Evolutionary conservation across 2,888 invertebrate species (phyloP), one percentile per base, ranked within the genome.

Genomic region (Polietes domitor): DNA sequence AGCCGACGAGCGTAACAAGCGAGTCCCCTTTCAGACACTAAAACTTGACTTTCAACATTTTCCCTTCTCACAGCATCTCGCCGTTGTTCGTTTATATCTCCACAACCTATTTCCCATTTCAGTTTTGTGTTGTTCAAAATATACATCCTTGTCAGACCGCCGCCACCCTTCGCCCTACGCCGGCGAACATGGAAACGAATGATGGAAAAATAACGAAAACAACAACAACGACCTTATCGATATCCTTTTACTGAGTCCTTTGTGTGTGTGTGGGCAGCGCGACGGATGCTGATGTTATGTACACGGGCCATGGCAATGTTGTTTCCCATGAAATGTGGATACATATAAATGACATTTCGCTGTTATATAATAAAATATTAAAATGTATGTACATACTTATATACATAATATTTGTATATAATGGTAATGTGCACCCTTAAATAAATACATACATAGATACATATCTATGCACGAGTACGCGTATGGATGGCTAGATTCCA

Each of bases 321-420:
- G 1, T 53, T 10, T 37, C 21, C 53, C 10, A 53, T 21, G 21
- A 17, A n/a, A 3, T 10, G 53, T 21, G 21, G 4, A 53, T 53
- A 21, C 19, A 50, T 50, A 50, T 63, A 65, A 65, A n/a, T 58
- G 37, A 12, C 12, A 21, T 37, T 65, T 65, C 21, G 6, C 10
- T 4, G 65, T 65, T 65, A 37, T 12, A 41, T 37, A 65, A 65
- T 32, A 63, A n/a, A n/a, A n/a, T n/a, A n/a, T n/a, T n/a, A 61
- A 3, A 37, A 63, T 65, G 41, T 41, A 19, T 37, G 17, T 63
- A 63, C 2, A 50, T 19, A n/a, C 17, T 5, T 1, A 9, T 9
- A 58, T 21, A 58, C 28, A 24, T 21, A n/a, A n/a, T n/a, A n/a
- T n/a, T n/a, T n/a, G n/a, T n/a, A n/a, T n/a, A n/a, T n/a, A n/a